These are phyloP conservation scores for Venustoraphidia nigricollis DNA, from an alignment of 2,888 invertebrate genomes.

Conservation along the genomic window DNA sequence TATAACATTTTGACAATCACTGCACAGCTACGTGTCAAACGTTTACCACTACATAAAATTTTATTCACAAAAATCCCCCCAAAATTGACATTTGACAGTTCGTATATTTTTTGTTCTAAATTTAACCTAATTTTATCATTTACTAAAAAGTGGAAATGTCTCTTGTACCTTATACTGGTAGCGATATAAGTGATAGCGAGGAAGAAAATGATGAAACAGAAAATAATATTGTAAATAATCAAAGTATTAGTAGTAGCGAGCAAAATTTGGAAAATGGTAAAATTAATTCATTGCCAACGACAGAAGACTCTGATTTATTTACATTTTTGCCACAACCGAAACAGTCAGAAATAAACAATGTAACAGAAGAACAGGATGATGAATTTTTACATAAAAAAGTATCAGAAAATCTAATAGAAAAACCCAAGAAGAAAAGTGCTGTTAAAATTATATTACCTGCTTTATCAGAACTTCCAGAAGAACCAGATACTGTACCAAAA, in stretches of 20 bases:
- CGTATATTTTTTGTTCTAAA: too few species aligned
- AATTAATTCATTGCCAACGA: neutral
- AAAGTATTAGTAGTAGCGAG: neutral
- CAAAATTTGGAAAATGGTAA: neutral
- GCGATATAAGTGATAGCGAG: conserved; percentile 26
- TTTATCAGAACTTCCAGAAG: conserved; percentile 44
- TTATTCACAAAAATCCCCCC: too few species aligned
- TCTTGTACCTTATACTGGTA: conserved; percentile 42
- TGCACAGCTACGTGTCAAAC: too few species aligned
- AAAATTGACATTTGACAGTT: too few species aligned
- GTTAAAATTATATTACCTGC: conserved; percentile 54
- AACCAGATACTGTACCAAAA: conserved; percentile 28
- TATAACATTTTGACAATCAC: too few species aligned
- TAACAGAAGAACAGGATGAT: conserved; percentile 38
- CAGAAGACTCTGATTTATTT: neutral
- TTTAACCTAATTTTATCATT: too few species aligned
- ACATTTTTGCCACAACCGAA: conserved; percentile 2
- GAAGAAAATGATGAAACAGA: conserved; percentile 13
- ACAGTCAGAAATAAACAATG: neutral
- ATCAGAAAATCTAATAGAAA: conserved; percentile 11
- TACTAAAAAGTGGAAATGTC: conserved; percentile 28
- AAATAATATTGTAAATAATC: neutral
- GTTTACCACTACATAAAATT: too few species aligned
- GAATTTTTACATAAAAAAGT: conserved; percentile 44
- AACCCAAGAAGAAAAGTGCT: conserved; percentile 1